Base-by-base conservation (phyloP, 2,113 vertebrate genomes). In the Trachemys scripta region DNA sequence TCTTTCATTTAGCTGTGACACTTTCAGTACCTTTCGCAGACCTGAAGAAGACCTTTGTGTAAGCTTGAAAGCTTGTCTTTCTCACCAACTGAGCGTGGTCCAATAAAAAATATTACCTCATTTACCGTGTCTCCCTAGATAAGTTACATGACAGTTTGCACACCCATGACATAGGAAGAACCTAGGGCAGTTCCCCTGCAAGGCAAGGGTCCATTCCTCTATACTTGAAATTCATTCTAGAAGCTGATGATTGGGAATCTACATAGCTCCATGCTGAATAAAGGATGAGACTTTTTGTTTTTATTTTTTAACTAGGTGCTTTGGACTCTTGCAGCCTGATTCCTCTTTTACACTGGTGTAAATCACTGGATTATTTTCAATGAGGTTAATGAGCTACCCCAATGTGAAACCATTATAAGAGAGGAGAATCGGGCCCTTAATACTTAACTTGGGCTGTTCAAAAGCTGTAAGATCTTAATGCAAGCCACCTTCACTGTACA, bases 401-500 rank as follows among this genome's bases (percentile, higher is more conserved):
- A 95, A 95, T 8, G 47, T 49, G 31, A 25, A 31, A 89, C 59
- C 13, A 12, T 16, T 51, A 65, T 3, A 72, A 87, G 42, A 90
- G 84, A 94, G 72, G 90, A 88, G 4, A 13, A 85, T 19, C 16
- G 35, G 12, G 6, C 20, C 81, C 47, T 96, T 96, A 93, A 87
- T 89, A 31, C 22, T 94, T 84, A 69, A 12, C 38, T 82, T 89
- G 31, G 81, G 90, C 75, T 92, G 50, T 53, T 90, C 72, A 45
- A 91, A 98, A 76, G 69, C 38, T 92, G 78, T 94, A 97, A 95
- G 76, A 89, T 59, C 69, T 89, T 94, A 89, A 86, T 85, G 51
- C 59, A 95, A 96, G 83, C 87, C n/a, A 62, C 57, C 50, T 95
- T 78, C 84, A 31, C 92, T 91, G 50, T 91, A 93, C 78, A 88